Base-by-base conservation (phyloP, 2,888 invertebrate genomes). In the Trachelus tabidus region DNA sequence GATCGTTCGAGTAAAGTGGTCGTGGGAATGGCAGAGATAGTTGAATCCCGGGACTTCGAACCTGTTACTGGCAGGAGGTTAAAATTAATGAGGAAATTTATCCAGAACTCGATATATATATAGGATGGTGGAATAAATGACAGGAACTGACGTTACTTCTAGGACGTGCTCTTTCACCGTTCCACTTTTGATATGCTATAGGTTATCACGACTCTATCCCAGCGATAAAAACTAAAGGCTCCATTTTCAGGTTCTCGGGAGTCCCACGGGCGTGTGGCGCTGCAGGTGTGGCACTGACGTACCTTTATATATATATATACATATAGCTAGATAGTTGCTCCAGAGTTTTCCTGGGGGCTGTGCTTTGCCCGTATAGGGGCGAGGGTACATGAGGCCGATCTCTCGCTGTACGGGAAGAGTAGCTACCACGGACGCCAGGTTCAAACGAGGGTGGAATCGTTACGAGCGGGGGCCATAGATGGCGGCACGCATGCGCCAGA, bases 131-230 rank as follows among this genome's bases (percentile, higher is more conserved):
- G 3, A 56, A 56, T 23, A 56, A 56, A 56, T 56, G 56, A 56
- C 23, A 56, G 56, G 56, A 56, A 56, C 23, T 23, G 23, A 56
- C 56, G 23, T 56, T 56, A 56, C 56, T 15, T 56, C 56, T 56
- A 56, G 56, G 23, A 81, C 78, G 81, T 84, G 82, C 82, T 86
- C 84, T 85, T 86, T 85, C 84, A 82, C 84, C 84, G 81, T 84
- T 0, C 85, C 83, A 83, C 81, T 84, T 80, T 77, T 79, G 77
- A 56, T 56, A 76, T 84, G 90, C 89, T 88, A 87, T 85, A 87
- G 89, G 89, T 90, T 91, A 91, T 90, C 91, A 88, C 87, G 86
- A 89, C 86, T 89, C 89, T 90, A 90, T 89, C 86, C 87, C 85
- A 81, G 71, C 88, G 88, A 91, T 91, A 90, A 91, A 91, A 90